Evolutionary conservation across 2,797 vertebrate genomes (phyloP), one percentile per base, ranked within the genome.

Genomic region (Erethizon dorsatum): DNA sequence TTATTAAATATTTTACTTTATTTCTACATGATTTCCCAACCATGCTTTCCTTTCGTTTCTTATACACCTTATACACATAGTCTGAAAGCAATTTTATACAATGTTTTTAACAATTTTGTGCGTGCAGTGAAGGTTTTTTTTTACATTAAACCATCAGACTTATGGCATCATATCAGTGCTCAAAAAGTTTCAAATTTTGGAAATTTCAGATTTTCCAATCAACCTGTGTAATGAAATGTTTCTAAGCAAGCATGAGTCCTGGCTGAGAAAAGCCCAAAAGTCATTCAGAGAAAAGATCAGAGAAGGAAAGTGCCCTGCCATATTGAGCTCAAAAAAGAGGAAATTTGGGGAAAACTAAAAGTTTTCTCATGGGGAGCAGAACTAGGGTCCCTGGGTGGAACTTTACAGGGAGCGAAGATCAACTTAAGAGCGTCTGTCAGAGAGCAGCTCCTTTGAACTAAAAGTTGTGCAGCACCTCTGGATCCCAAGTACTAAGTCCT

Each of bases 251-350:
- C 92, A 15, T 80, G 78, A 63, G 15, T 71, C 61, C 80, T 94
- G 28, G 37, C 69, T 15, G 18, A 45, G 10, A 37, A 83, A 83
- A 77, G 17, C 22, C 50, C 9, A 26, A 2, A 24, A 56, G 67
- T 71, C 22, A 59, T 83, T 83, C 83, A 79, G 20, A 87, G 22
- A 69, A 87, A 54, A 83, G 54, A 77, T 54, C 56, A 67, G 69
- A 52, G 41, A 73, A 86, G 31, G 61, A 83, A 69, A 78, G 54
- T 4, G 2, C 8, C 71, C 45, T 61, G n/a, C 59, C 15, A 56
- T 90, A 88, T n/a, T 88, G 59, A 91, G 37, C 37, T 83, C 52
- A 57, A 45, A 59, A 47, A 82, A 88, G n/a, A 92, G 61, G 93
- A 87, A 54, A 37, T 52, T 47, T 52, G 78, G 52, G 57, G 11